phyloP scores from a whole-genome alignment of 2,888 invertebrate genomes.

The Petrolisthes cinctipes region DNA sequence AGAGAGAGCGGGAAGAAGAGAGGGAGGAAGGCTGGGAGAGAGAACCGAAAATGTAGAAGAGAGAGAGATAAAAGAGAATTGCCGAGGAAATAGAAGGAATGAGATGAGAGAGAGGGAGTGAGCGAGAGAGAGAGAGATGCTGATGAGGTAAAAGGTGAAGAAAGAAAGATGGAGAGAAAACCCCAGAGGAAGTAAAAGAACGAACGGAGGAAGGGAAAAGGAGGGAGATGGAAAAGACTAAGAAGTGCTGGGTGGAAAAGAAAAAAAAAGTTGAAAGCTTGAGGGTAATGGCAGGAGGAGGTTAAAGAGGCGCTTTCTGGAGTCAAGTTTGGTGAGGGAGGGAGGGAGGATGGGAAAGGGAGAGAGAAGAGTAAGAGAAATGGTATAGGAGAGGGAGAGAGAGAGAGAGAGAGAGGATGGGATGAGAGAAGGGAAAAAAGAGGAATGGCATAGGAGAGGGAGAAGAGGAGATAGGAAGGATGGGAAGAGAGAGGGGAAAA shows the following conservation, averaged over 20 bases:
- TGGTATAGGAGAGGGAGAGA: neutral
- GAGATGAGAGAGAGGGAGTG: neutral
- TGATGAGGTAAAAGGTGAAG: neutral
- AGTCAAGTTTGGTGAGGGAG: neutral
- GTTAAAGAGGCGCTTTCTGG: neutral
- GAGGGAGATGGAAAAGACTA: neutral
- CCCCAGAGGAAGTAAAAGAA: neutral
- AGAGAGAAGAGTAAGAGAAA: neutral
- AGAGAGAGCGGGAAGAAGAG: neutral
- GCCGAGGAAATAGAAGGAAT: neutral
- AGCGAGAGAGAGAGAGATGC: neutral
- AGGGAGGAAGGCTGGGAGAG: neutral
- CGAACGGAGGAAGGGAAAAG: neutral
- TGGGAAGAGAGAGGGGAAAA: neutral
- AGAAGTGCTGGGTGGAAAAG: neutral
- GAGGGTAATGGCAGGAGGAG: neutral
- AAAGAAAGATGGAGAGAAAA: neutral
- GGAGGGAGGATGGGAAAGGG: neutral
- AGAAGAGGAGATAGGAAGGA: neutral
- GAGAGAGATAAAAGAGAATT: neutral
- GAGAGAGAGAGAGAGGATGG: neutral
- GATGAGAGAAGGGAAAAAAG: neutral
- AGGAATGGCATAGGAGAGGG: neutral
- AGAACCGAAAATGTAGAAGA: neutral
- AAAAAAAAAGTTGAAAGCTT: neutral